Evolutionary conservation across 2,797 vertebrate species (phyloP).

Genomic region (Telmatherina bonti): DNA sequence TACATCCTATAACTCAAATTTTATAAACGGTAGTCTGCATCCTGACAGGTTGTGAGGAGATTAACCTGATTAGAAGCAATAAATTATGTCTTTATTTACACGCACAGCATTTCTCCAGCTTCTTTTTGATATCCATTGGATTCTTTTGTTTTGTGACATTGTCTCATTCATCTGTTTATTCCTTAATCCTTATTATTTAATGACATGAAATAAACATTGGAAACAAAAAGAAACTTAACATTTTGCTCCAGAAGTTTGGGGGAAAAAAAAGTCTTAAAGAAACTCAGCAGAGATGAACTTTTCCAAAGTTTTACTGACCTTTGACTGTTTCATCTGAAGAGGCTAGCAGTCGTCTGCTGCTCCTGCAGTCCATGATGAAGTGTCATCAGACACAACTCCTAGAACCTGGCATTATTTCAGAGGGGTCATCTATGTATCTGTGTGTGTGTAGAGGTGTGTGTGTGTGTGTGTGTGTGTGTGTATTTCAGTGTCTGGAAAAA

Average conservation of each 20-base stretch:
- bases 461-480: no score
- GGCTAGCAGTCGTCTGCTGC: background rate
- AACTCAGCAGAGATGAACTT: background rate
- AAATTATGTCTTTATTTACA: background rate
- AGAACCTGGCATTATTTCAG: no score
- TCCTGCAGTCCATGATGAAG: background rate
- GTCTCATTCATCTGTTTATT: no score
- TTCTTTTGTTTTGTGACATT: background rate
- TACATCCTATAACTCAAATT: no score
- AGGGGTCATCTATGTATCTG: no score
- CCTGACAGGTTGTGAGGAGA: background rate
- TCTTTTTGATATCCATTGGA: background rate
- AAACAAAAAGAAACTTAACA: background rate
- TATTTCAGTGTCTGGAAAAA: no score
- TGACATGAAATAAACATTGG: background rate
- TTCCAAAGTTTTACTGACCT: background rate
- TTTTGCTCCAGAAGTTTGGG: background rate
- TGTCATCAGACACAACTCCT: background rate
- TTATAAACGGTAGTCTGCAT: background rate
- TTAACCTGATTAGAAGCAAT: background rate
- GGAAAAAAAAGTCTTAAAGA: background rate
- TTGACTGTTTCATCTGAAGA: background rate
- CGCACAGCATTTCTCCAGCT: background rate
- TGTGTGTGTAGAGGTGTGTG: no score
- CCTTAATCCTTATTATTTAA: background rate